Evolutionary conservation across 2,113 vertebrate species (phyloP), one percentile per base, ranked within the genome.

Genomic region (Ceratotherium simum): DNA sequence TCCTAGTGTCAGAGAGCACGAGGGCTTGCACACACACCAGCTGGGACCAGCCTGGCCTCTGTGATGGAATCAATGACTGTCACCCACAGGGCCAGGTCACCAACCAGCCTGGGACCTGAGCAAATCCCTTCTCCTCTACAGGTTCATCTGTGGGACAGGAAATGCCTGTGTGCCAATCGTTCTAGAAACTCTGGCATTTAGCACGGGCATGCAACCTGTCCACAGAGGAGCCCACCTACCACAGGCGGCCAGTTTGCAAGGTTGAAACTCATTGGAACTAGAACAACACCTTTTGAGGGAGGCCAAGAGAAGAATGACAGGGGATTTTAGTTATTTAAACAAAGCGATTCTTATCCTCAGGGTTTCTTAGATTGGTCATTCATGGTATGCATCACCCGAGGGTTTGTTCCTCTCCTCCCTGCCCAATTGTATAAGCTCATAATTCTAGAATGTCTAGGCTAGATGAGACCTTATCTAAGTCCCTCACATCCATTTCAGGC

Each of bases 401-500:
- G 51, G 5, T 54, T 42, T 25, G 3, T 8, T 70, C n/a, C 72
- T 51, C 27, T 72, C 67, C 33, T 91, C 11, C 18, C 23, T 39
- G 27, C 39, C 76, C 81, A 21, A 1, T 13, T n/a, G 25, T 36
- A 4, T 42, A 39, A 58, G 73, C n/a, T 60, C 23, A 1, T 69
- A 39, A 67, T 73, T 87, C 51, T n/a, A n/a, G 67, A 20, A 42
- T 11, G 51, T 27, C 58, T 62, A 31, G 33, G 16, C 9, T n/a
- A 1, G 29, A 58, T 20, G 33, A 78, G 56, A 58, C 25, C 17
- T 92, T 27, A 18, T 8, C 29, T 8, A 86, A 51, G 69, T 6
- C 67, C 39, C 12, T 51, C 13, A 4, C 5, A 8, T 51, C 31
- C 7, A 25, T 5, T 1, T 33, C 1, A 9, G 0, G 21, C 39